Conservation (phyloP, 2,113 vertebrate genomes). For the Crypturellus undulatus region DNA sequence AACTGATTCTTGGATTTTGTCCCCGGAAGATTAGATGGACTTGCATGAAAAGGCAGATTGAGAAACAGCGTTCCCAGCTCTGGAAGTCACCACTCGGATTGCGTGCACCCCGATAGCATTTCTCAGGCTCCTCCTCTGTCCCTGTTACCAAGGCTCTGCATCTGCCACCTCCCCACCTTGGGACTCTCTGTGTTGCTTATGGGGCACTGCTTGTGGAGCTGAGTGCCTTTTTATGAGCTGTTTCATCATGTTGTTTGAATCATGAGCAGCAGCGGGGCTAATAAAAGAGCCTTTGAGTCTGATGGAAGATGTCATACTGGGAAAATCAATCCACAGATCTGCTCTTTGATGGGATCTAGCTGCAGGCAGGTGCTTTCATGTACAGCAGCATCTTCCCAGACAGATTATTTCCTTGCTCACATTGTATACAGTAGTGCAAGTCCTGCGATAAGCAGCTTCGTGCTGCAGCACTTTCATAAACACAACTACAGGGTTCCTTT, state of each 20-base stretch:
- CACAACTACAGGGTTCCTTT: background rate
- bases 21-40: background rate
- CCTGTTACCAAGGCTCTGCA: background rate
- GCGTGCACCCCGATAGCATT: background rate
- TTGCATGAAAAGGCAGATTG: fast-evolving
- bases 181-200: background rate
- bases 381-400: slow-evolving; percentile 50
- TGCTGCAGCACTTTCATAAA: background rate
- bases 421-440: background rate
- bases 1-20: background rate
- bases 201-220: background rate
- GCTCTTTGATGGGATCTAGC: slow-evolving; percentile 57
- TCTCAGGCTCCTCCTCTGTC: background rate
- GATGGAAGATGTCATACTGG: slow-evolving; percentile 35
- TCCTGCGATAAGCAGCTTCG: background rate
- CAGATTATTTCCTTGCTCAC: slow-evolving; percentile 45
- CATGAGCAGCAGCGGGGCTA: background rate
- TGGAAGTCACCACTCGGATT: fast-evolving
- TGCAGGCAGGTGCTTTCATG: slow-evolving; percentile 64
- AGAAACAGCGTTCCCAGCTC: fast-evolving
- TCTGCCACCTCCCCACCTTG: background rate
- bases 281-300: slow-evolving; percentile 33
- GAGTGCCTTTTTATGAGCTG: background rate
- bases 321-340: slow-evolving; percentile 57
- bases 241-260: background rate